Evolutionary conservation across 2,113 vertebrate species (phyloP), one percentile per base, ranked within the genome.

Genomic region (Excalfactoria chinensis): DNA sequence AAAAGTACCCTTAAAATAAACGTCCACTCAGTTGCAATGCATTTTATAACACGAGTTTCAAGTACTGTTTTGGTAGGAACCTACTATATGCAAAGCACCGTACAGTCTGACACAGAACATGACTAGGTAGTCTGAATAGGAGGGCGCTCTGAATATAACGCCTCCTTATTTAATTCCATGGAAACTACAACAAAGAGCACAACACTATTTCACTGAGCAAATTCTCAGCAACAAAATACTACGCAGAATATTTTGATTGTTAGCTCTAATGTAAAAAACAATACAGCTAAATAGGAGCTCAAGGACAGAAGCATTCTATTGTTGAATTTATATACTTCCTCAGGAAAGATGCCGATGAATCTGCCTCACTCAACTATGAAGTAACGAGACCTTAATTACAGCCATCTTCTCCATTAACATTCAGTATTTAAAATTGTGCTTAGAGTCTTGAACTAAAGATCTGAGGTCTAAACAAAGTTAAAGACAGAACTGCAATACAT

Each of bases 401-500:
- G 51, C 67, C 93, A 79, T 87, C 75, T 92, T 92, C 81, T 32
- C 49, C 76, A 76, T 79, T 95, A 85, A 92, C 49, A 32, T 34
- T 87, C 93, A 91, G 84, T 89, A 95, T 44, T 79, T 77, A 85
- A 89, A 93, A 95, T 93, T 59, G 22, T 67, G 92, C 30, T 93
- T 87, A 83, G 85, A 48, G 55, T 89, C 93, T 77, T 87, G 75
- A 92, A 92, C 44, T 48, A n/a, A 94, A 82, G 81, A 90, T 77
- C 74, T 0, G 23, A 93, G 30, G 68, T 87, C 43, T 74, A 90
- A 81, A 70, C 53, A 14, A 95, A 87, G 84, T 71, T 70, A 88
- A 85, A 71, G 35, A 15, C 13, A 6, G 32, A 89, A 73, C 28
- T 89, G 60, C 34, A 89, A 73, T 59, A 73, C 21, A 23, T 15